These are phyloP conservation scores for Saccopteryx leptura DNA, from an alignment of 2,113 vertebrate species.

Conservation along the genomic window DNA sequence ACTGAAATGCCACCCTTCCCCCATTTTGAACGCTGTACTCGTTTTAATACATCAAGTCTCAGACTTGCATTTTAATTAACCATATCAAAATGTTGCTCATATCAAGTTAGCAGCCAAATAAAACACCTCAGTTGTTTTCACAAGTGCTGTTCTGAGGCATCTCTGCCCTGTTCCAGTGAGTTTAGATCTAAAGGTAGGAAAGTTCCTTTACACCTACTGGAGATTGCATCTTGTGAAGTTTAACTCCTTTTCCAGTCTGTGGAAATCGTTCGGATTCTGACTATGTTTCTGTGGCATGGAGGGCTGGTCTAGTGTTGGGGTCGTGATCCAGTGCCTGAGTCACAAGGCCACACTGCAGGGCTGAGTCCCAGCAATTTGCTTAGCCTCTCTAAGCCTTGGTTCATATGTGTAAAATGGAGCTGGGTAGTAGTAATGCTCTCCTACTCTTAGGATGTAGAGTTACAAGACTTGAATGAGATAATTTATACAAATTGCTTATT, in stretches of 20 bases:
- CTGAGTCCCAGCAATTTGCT: background rate
- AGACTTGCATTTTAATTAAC: background rate
- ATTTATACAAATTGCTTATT: background rate
- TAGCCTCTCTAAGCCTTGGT: background rate
- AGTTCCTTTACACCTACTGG: background rate
- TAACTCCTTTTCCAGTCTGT: background rate
- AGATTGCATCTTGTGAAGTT: background rate
- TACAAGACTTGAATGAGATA: background rate
- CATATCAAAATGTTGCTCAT: background rate
- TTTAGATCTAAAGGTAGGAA: background rate
- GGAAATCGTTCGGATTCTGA: background rate
- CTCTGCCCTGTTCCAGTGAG: background rate
- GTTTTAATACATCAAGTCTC: background rate
- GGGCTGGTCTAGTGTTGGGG: background rate
- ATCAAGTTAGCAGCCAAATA: background rate
- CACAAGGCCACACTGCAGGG: rapidly evolving
- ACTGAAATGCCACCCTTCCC: background rate
- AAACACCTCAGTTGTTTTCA: background rate
- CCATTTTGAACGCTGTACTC: background rate
- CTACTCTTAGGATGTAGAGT: background rate
- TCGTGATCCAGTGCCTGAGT: background rate
- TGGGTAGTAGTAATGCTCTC: background rate
- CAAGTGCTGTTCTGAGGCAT: background rate
- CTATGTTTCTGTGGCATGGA: background rate
- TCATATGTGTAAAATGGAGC: background rate